Evolutionary conservation across 2,113 vertebrate species (phyloP).

Genomic region (Puffinus mauretanicus): DNA sequence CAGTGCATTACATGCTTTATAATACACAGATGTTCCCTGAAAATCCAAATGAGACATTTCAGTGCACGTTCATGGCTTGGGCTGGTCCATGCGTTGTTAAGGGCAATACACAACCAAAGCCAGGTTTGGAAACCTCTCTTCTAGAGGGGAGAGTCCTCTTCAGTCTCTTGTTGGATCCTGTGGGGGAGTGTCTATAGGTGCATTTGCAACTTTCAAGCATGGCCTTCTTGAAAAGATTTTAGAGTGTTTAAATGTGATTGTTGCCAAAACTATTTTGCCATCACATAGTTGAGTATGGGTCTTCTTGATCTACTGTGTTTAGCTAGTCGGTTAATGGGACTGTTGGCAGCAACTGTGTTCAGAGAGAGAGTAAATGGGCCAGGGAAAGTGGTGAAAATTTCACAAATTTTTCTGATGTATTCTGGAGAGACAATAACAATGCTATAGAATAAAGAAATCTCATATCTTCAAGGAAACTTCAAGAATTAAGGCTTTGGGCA

Average conservation of each 20-base stretch:
- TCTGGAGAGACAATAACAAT: neutral
- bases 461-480: neutral
- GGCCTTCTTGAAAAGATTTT: neutral
- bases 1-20: fast-evolving
- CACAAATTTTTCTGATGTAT: neutral
- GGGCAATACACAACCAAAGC: neutral
- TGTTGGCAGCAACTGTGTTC: neutral
- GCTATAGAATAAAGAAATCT: neutral
- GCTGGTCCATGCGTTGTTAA: too few relatives aligned
- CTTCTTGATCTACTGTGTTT: neutral
- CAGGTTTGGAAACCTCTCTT: neutral
- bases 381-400: neutral
- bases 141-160: neutral
- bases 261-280: neutral
- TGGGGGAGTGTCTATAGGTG: neutral
- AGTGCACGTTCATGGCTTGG: fast-evolving
- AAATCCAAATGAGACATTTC: neutral
- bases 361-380: neutral
- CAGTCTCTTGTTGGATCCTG: fast-evolving
- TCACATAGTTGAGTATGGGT: neutral
- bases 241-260: neutral
- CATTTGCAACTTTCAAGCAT: neutral
- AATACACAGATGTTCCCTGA: neutral
- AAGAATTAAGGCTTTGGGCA: neutral
- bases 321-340: neutral